A percentile compares a stretch with the other conserved stretches of the same genome.
Evolutionary conservation across 2,113 vertebrate genomes (phyloP).

Genomic region (Pluvialis apricaria): DNA sequence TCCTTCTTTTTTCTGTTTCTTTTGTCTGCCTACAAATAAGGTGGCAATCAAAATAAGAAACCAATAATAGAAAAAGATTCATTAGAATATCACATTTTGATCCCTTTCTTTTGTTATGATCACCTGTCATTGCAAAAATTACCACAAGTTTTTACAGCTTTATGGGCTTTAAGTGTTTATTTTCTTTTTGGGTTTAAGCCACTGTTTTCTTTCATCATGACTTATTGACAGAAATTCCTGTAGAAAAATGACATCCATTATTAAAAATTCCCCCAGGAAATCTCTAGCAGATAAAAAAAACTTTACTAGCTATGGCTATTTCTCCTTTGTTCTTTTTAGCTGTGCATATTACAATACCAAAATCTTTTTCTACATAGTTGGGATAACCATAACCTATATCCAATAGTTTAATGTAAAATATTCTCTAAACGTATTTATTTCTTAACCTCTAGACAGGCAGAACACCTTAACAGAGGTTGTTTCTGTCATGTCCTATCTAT

Average conservation of each 20-base stretch:
- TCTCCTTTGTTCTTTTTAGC: conserved; percentile 13
- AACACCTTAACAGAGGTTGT: too few species aligned
- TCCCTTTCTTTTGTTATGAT: background rate
- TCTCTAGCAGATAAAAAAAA: background rate
- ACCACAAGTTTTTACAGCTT: background rate
- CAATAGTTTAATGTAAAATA: background rate
- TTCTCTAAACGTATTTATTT: background rate
- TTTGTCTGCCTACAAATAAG: background rate
- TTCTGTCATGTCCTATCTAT: background rate
- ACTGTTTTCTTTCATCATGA: conserved; percentile 25
- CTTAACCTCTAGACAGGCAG: too few species aligned
- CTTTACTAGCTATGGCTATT: background rate
- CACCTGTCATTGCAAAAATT: background rate
- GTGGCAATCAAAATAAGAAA: background rate
- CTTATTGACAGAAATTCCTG: conserved; percentile 29
- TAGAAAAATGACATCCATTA: conserved; percentile 56
- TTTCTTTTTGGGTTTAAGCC: conserved; percentile 6
- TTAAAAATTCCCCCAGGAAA: conserved; percentile 57
- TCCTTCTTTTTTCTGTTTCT: background rate
- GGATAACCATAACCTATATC: background rate
- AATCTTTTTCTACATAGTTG: background rate
- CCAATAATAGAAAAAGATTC: background rate
- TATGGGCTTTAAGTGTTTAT: background rate
- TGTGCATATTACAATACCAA: background rate
- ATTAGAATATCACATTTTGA: background rate